Percentiles rank a stretch among this genome's conserved stretches.
phyloP scores from a whole-genome alignment of 2,888 invertebrate genomes.

The Chaetogeoica ovagalla region DNA sequence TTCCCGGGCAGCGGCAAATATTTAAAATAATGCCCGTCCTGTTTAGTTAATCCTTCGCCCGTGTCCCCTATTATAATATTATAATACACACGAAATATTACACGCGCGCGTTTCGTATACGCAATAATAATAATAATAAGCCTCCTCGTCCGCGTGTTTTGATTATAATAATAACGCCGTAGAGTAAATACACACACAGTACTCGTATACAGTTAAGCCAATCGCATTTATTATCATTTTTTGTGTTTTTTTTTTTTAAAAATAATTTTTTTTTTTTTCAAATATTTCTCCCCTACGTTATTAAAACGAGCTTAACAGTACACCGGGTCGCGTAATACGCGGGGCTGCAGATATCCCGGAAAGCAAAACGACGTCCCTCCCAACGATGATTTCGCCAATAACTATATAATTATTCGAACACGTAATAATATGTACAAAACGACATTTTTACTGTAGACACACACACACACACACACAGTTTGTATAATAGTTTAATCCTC shows the following conservation, averaged over 20 bases:
- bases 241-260: not conserved
- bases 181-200: no score
- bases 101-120: not conserved
- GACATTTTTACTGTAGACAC: no score
- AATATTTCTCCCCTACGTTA: conserved; percentile 8
- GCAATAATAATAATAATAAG: not conserved
- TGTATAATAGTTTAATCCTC: no score
- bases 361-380: conserved; percentile 10
- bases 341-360: not conserved
- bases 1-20: conserved; percentile 31
- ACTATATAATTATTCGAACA: no score
- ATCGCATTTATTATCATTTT: conserved; percentile 14
- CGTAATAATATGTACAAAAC: not conserved
- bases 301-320: conserved; percentile 39
- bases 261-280: not conserved
- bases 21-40: not conserved
- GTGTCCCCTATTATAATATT: not conserved
- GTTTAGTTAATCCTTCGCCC: conserved; percentile 26
- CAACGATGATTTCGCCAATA: no score
- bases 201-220: conserved; percentile 39
- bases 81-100: not conserved
- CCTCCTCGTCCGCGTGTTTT: conserved; percentile 24
- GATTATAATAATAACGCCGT: conserved; percentile 4
- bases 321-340: no score
- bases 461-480: no score